Base-by-base conservation (phyloP, 2,797 vertebrate genomes). In the Poeciliopsis gracilis region DNA sequence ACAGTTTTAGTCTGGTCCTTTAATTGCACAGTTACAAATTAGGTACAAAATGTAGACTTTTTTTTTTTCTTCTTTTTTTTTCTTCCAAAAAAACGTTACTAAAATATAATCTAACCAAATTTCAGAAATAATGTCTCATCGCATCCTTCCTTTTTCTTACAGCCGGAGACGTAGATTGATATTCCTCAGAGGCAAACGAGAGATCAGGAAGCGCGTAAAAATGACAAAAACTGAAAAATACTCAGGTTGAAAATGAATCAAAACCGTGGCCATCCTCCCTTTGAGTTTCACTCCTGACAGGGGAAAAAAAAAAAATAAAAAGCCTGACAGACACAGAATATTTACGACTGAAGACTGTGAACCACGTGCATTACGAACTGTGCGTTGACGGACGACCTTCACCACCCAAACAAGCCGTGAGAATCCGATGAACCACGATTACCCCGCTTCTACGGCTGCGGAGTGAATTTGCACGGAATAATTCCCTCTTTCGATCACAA, bases 21-120 rank as follows among this genome's bases (percentile, higher is more conserved):
- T 86, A 90, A 88, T 90, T 88, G 89, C 85, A 90, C 83, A 80
- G 82, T 91, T 91, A 91, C 86, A 93, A 83, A 87, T 85, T 77
- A 86, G 82, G 80, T 94, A 94, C 80, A 94, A 95, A 93, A 93
- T 88, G 87, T 91, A 87, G 85, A 92, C 83, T 90, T 90, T 91
- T 84, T 38, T 46, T 20, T 2, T 2, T 0, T 20, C 1, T 33
- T 33, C 11, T 18, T 18, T 6, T 2, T 2, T 0, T 20, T 18
- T 0, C 30, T 2, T 13, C 47, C 0, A 13, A 43, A 91, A 91
- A 92, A 92, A 88, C 33, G 33, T 91, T 92, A 89, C 82, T 93
- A 94, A 93, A 94, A 94, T 91, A 92, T 83, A 93, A 84, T 91
- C 84, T 92, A 83, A 78, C 84, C 82, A 77, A 73, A 79, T 83